Conservation (phyloP, 2,888 invertebrate species). For the Tholera decimalis region DNA sequence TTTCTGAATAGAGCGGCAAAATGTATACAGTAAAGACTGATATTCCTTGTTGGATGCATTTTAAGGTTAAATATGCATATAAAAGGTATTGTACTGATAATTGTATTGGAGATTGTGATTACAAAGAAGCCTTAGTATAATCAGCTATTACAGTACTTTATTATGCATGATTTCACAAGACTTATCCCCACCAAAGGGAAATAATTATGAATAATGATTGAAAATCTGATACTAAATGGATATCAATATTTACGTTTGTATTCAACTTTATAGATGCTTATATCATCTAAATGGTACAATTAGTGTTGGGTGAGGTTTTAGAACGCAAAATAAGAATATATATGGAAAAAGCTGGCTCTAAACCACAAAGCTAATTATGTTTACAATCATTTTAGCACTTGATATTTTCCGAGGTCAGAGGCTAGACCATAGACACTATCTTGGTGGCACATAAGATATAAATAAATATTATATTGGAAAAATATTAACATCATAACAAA, state of each 20-base stretch:
- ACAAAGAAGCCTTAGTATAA: background rate
- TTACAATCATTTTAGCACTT: slow-evolving; percentile 51
- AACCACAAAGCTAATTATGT: slow-evolving; percentile 53
- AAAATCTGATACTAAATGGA: background rate
- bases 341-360: slow-evolving; percentile 37
- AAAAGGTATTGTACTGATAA: background rate
- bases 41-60: background rate
- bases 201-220: background rate
- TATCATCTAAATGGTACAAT: background rate
- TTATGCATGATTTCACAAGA: slow-evolving; percentile 30
- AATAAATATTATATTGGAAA: slow-evolving; percentile 28
- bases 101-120: background rate
- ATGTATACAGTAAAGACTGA: background rate
- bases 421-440: slow-evolving; percentile 54
- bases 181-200: slow-evolving; percentile 12
- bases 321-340: slow-evolving; percentile 16
- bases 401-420: slow-evolving; percentile 68
- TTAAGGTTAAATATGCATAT: slow-evolving; percentile 26
- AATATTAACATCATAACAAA: slow-evolving; percentile 72
- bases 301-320: background rate
- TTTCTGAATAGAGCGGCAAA: background rate
- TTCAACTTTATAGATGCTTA: background rate
- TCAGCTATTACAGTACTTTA: background rate
- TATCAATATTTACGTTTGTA: background rate
- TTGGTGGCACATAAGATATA: slow-evolving; percentile 34